These are phyloP conservation scores for Trichomalopsis sarcophagae DNA, from an alignment of 1,140 invertebrate genomes.

Conservation along the genomic window DNA sequence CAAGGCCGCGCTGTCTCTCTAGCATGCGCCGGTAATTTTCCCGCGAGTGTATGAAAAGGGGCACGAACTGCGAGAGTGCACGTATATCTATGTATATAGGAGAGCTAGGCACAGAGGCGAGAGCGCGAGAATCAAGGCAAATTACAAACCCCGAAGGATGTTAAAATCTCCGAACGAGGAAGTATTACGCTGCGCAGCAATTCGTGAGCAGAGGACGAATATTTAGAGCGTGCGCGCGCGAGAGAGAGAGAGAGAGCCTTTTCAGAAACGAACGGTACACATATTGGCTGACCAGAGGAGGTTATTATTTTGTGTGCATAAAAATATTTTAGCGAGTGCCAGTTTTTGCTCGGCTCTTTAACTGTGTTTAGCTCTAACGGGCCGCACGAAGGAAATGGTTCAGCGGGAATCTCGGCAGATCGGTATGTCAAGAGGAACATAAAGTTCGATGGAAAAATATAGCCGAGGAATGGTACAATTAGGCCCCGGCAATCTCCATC, in stretches of 20 bases:
- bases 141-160: conserved; percentile 35
- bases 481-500: background rate
- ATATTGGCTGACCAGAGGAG: background rate
- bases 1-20: background rate
- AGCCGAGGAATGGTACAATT: background rate
- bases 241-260: background rate
- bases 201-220: background rate
- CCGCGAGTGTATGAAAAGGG: background rate
- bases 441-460: conserved; percentile 5
- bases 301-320: background rate
- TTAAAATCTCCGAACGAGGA: conserved; percentile 23
- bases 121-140: conserved; percentile 39
- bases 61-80: background rate
- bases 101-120: background rate
- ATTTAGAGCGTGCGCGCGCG: background rate
- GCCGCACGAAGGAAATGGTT: background rate
- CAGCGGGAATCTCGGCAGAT: conserved; percentile 3
- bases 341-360: background rate
- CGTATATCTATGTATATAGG: background rate
- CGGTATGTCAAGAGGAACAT: background rate
- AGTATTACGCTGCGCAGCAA: background rate
- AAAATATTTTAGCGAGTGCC: background rate
- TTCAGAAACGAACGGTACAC: background rate
- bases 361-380: conserved; percentile 16
- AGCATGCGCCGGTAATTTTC: background rate